Evolutionary conservation across 1,140 invertebrate genomes (phyloP).

Genomic region (Lepidurus apus): DNA sequence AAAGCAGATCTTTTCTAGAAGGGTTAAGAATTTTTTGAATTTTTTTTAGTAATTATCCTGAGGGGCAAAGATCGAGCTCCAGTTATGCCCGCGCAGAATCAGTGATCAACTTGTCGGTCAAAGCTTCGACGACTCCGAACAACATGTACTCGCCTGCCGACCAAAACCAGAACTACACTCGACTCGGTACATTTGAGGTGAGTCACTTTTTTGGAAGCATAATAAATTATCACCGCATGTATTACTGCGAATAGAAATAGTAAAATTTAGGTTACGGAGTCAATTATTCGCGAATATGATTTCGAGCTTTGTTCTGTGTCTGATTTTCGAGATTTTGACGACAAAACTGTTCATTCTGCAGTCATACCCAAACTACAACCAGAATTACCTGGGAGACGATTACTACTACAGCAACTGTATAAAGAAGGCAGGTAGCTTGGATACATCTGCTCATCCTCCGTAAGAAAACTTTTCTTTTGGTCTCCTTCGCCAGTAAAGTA

Average conservation of each 20-base stretch:
- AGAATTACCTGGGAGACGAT: not conserved
- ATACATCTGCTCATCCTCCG: not conserved
- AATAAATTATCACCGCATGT: not conserved
- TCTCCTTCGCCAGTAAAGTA: not conserved
- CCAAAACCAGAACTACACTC: conserved; percentile 6
- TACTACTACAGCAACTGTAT: conserved; percentile 4
- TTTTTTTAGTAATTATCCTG: not conserved
- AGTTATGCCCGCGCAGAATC: not conserved
- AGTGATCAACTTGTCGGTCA: not conserved
- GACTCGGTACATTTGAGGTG: not conserved
- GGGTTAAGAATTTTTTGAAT: not conserved
- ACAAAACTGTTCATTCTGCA: not conserved
- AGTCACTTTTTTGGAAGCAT: too few species aligned
- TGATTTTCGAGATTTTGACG: not conserved
- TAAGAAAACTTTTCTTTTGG: not conserved
- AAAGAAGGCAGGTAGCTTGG: not conserved
- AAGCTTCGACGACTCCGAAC: not conserved
- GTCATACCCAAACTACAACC: conserved; percentile 2
- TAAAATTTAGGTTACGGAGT: not conserved
- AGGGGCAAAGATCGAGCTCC: not conserved
- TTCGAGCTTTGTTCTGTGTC: too few species aligned
- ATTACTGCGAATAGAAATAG: not conserved
- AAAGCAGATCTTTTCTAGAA: not conserved
- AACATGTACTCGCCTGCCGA: conserved; percentile 4
- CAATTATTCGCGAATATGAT: not conserved